Conservation (phyloP, 1,140 invertebrate species). For the Brachionus sp. region DNA sequence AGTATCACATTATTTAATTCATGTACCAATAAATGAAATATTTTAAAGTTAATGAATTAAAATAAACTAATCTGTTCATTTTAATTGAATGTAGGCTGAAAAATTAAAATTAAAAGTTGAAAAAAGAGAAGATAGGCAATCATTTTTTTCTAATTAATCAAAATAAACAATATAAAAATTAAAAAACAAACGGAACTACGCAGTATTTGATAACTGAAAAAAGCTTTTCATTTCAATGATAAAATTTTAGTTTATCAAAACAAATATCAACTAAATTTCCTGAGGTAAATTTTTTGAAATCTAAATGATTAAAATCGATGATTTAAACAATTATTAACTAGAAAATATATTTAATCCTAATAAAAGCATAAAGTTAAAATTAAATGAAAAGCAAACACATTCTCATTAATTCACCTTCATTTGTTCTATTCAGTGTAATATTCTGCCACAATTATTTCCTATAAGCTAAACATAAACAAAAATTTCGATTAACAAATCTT, state of each 20-base stretch:
- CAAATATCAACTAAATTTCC: not conserved
- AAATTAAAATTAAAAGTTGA: not conserved
- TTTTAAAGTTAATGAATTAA: not conserved
- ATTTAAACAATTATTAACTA: not conserved
- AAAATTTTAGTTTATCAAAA: not conserved
- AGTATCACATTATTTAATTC: not conserved
- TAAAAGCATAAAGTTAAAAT: not conserved
- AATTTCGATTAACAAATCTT: no score
- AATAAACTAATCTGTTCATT: not conserved
- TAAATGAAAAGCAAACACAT: not conserved
- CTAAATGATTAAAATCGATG: not conserved
- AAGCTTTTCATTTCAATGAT: not conserved
- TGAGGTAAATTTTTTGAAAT: not conserved
- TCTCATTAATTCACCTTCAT: no score
- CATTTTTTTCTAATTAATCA: not conserved
- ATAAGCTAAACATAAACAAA: no score
- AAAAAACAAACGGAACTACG: not conserved
- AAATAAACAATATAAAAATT: not conserved
- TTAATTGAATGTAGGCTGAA: not conserved
- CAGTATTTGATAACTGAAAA: not conserved
- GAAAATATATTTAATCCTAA: not conserved
- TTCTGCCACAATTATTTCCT: no score
- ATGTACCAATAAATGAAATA: not conserved
- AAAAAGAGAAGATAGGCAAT: not conserved
- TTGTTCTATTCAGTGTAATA: no score